Evolutionary conservation across 1,140 invertebrate genomes (phyloP).

Genomic region (Papilio xuthus): DNA sequence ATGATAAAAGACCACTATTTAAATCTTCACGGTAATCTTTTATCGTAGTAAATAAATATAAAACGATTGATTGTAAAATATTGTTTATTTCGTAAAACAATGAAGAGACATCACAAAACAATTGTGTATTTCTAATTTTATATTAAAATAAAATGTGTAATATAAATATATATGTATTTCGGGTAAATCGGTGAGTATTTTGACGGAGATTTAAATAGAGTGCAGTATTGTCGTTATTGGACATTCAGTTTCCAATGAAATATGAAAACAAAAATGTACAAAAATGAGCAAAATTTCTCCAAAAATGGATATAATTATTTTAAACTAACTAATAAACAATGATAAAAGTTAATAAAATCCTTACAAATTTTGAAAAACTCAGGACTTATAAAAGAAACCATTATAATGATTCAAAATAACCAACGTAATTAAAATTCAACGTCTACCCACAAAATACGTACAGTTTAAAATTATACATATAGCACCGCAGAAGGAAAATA

Average conservation of each 20-base stretch:
- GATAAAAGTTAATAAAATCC: neutral
- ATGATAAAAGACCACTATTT: too few relatives aligned
- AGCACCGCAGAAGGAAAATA: neutral
- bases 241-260: constrained; percentile 21
- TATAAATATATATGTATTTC: constrained; percentile 32
- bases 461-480: neutral
- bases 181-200: constrained; percentile 7
- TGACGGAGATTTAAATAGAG: constrained; percentile 34
- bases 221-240: constrained; percentile 38
- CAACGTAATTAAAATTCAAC: neutral
- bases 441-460: neutral
- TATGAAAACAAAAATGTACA: constrained; percentile 18
- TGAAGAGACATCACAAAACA: neutral
- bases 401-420: too few relatives aligned
- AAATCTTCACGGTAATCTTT: neutral
- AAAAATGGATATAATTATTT: constrained; percentile 5
- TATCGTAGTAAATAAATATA: constrained; percentile 20
- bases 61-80: constrained; percentile 61
- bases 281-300: neutral
- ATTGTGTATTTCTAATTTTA: neutral
- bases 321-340: neutral
- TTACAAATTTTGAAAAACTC: neutral
- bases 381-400: neutral
- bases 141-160: constrained; percentile 24
- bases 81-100: constrained; percentile 53